A percentile compares a stretch with the other conserved stretches of the same genome.
Evolutionary conservation across 1,140 invertebrate species (phyloP).

Genomic region (Conopomorpha cramerella): DNA sequence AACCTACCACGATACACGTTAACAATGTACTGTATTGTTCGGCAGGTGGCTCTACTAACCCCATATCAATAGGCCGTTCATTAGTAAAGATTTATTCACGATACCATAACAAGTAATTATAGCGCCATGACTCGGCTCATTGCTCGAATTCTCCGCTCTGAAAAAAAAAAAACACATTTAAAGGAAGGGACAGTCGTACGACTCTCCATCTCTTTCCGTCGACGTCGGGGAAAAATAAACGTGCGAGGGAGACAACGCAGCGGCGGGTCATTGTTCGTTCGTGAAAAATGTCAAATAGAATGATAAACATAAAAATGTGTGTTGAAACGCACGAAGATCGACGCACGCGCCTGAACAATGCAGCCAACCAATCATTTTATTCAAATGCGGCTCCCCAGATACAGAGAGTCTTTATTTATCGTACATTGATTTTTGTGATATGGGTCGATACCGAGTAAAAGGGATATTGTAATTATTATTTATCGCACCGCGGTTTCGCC

Average conservation of each 20-base stretch:
- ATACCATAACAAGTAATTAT: conserved; percentile 23
- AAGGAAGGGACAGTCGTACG: no score
- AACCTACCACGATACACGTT: no score
- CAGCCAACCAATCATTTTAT: conserved; percentile 29
- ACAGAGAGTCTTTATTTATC: conserved; percentile 10
- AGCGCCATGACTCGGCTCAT: conserved; percentile 42
- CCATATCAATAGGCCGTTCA: no score
- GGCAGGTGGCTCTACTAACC: no score
- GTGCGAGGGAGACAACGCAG: conserved; percentile 13
- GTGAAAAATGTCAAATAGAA: conserved; percentile 55
- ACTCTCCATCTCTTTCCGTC: conserved; percentile 30
- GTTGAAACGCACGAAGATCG: conserved; percentile 28
- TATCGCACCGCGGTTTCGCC: no score
- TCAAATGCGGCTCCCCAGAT: conserved; percentile 18
- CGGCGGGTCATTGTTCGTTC: conserved; percentile 38
- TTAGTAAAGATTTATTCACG: conserved; percentile 21
- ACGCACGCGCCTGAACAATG: conserved; percentile 24
- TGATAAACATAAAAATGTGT: conserved; percentile 47
- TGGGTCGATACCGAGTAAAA: no score
- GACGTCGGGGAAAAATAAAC: conserved; percentile 15
- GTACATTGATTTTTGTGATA: conserved; percentile 3
- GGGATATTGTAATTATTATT: no score
- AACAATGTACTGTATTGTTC: no score
- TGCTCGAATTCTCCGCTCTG: conserved; percentile 18
- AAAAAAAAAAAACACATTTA: no score